These are phyloP conservation scores for Gymnopithys bicolor DNA, from an alignment of 2,797 vertebrate species.

Conservation along the genomic window DNA sequence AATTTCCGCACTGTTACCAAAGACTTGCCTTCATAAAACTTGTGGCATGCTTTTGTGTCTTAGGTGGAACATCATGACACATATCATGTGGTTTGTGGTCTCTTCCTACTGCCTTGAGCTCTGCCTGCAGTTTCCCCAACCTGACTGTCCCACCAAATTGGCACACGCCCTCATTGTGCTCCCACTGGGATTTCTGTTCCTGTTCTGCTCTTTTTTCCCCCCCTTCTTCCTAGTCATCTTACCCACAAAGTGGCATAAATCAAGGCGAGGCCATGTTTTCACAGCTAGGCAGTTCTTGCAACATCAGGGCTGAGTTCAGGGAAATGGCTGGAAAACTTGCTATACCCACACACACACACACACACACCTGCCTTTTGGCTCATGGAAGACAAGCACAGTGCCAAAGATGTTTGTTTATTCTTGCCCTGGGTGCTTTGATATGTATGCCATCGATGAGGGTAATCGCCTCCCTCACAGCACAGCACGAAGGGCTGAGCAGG, in stretches of 20 bases:
- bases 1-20: conserved; percentile 62
- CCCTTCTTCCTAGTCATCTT: conserved; percentile 56
- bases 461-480: neutral
- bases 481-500: neutral
- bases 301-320: conserved; percentile 60
- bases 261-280: conserved; percentile 64
- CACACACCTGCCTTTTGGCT: conserved; percentile 61
- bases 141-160: neutral
- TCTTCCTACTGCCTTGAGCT: conserved; percentile 45
- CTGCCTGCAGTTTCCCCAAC: conserved; percentile 35
- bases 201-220: neutral
- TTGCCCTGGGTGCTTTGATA: conserved; percentile 60
- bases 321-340: conserved; percentile 34
- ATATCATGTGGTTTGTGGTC: conserved; percentile 48
- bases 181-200: conserved; percentile 50
- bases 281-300: conserved; percentile 63
- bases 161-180: neutral
- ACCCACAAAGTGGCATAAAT: conserved; percentile 56
- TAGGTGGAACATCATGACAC: conserved; percentile 55
- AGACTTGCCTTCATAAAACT: conserved; percentile 38
- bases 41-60: conserved; percentile 42
- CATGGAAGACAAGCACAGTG: neutral
- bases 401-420: conserved; percentile 64
- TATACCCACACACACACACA: neutral
- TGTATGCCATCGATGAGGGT: neutral